These are phyloP conservation scores for Thymelicus acteon DNA, from an alignment of 2,888 invertebrate genomes.

Conservation along the genomic window DNA sequence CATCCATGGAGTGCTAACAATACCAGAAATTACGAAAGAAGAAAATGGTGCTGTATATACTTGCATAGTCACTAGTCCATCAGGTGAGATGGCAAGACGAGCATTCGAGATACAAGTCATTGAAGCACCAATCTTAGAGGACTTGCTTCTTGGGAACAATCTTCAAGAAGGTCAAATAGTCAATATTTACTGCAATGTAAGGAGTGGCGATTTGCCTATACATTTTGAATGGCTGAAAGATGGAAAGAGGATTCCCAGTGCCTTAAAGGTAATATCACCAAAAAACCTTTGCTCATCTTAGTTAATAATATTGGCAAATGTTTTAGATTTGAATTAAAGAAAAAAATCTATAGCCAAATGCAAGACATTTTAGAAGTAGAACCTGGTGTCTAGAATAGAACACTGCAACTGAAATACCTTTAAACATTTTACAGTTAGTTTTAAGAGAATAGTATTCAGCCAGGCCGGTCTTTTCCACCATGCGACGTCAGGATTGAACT, in stretches of 20 bases:
- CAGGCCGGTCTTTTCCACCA: too few species aligned
- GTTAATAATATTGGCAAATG: not conserved
- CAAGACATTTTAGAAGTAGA: too few species aligned
- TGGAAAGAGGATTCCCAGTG: slow-evolving; percentile 85
- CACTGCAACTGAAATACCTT: too few species aligned
- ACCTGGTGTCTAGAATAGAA: too few species aligned
- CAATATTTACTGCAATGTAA: slow-evolving; percentile 92
- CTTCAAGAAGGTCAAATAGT: slow-evolving; percentile 93
- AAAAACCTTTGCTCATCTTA: not conserved
- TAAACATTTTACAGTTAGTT: too few species aligned
- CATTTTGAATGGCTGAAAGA: slow-evolving; percentile 90
- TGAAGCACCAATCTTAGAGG: slow-evolving; percentile 91
- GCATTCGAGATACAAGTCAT: slow-evolving; percentile 89
- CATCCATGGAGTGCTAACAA: slow-evolving; percentile 84
- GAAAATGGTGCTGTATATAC: slow-evolving; percentile 91
- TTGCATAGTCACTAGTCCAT: slow-evolving; percentile 90
- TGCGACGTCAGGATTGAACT: too few species aligned
- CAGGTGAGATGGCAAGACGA: slow-evolving; percentile 84
- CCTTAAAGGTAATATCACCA: slow-evolving; percentile 80
- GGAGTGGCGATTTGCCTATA: slow-evolving; percentile 88
- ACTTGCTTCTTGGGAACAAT: slow-evolving; percentile 91
- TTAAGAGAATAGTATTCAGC: too few species aligned
- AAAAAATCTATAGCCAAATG: too few species aligned
- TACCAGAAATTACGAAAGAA: slow-evolving; percentile 85
- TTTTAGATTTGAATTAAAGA: too few species aligned